phyloP scores from a whole-genome alignment of 2,113 vertebrate species.

The Pseudopipra pipra region DNA sequence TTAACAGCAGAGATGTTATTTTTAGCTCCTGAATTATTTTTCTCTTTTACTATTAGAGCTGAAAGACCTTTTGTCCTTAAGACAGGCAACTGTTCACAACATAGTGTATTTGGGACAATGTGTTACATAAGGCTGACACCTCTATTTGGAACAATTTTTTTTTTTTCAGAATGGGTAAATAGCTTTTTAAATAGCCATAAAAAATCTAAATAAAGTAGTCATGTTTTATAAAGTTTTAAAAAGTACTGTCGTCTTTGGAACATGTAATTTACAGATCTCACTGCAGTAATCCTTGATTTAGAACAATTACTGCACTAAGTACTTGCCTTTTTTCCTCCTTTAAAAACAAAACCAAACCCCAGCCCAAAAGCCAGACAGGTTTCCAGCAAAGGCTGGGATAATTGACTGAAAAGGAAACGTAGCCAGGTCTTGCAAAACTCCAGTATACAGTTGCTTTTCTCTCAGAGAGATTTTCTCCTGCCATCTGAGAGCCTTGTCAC shows the following conservation, averaged over 20 bases:
- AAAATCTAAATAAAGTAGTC: background rate
- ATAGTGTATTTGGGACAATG: background rate
- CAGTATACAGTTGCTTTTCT: background rate
- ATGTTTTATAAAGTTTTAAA: background rate
- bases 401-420: background rate
- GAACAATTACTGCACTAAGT: slow-evolving; percentile 14
- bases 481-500: background rate
- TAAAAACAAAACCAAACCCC: slow-evolving; percentile 12
- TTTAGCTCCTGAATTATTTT: slow-evolving; percentile 36
- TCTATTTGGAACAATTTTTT: background rate
- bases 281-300: slow-evolving; percentile 26
- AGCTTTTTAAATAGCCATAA: background rate
- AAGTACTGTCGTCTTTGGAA: slow-evolving; percentile 18
- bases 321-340: background rate
- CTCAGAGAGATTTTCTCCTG: background rate
- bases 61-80: background rate
- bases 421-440: background rate
- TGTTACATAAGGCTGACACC: background rate
- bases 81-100: background rate
- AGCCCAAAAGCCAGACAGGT: background rate
- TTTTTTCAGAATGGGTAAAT: background rate
- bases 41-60: background rate
- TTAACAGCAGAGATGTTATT: slow-evolving; percentile 16
- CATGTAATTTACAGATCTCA: background rate
- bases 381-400: slow-evolving; percentile 35